Conservation (phyloP, 2,797 vertebrate genomes). For the Ctenopoma kingsleyae region DNA sequence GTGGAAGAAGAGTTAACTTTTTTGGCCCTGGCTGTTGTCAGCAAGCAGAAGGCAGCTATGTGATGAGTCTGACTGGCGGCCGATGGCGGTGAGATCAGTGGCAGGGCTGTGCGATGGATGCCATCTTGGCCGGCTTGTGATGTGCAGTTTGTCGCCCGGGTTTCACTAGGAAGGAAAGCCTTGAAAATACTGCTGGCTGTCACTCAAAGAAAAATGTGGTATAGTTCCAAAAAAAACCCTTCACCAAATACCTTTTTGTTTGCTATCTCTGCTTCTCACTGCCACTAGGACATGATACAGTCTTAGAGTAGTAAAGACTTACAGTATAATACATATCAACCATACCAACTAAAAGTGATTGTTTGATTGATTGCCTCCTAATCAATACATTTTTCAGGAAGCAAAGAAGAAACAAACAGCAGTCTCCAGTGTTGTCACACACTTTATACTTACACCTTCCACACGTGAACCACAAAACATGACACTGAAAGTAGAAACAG, state of each 20-base stretch:
- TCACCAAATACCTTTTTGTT: slow-evolving; percentile 70
- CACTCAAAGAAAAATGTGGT: slow-evolving; percentile 79
- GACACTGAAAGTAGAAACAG: too few species aligned
- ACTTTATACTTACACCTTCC: neutral
- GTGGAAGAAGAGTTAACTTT: slow-evolving; percentile 77
- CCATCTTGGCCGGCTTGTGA: slow-evolving; percentile 82
- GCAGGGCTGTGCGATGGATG: slow-evolving; percentile 80
- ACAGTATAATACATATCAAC: neutral
- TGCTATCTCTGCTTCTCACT: slow-evolving; percentile 50
- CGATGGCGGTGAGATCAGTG: slow-evolving; percentile 79
- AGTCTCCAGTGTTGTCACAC: neutral
- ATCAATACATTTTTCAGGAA: neutral
- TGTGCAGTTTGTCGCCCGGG: slow-evolving; percentile 82
- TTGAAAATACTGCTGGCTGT: slow-evolving; percentile 83
- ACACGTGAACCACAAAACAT: too few species aligned
- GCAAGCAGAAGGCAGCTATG: slow-evolving; percentile 79
- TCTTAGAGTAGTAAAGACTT: slow-evolving; percentile 22
- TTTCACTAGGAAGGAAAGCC: slow-evolving; percentile 77
- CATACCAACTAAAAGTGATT: neutral
- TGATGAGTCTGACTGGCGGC: slow-evolving; percentile 83
- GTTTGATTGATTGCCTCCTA: neutral
- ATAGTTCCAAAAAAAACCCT: slow-evolving; percentile 54
- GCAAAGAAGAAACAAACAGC: too few species aligned
- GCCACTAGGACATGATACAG: slow-evolving; percentile 29
- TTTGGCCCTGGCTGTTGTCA: slow-evolving; percentile 74